A percentile compares a stretch with the other conserved stretches of the same genome.
These are phyloP conservation scores for Ectemnius lituratus DNA, from an alignment of 2,888 invertebrate genomes.

Conservation along the genomic window DNA sequence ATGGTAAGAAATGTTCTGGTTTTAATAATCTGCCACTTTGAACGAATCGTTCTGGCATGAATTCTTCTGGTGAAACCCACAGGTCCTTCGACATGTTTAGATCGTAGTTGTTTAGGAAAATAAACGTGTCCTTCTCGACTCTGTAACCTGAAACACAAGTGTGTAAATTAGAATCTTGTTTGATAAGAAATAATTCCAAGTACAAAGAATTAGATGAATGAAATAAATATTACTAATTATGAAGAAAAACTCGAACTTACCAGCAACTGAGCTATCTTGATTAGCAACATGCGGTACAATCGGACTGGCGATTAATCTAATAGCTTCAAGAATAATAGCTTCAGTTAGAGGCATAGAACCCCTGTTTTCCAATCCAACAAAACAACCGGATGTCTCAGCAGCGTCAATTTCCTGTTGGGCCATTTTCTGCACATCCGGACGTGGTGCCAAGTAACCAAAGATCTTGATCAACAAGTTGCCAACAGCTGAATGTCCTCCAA, in stretches of 20 bases:
- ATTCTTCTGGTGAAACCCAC: conserved; percentile 82
- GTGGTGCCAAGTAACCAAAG: conserved; percentile 80
- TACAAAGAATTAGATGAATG: too few relatives aligned
- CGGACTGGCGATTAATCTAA: conserved; percentile 83
- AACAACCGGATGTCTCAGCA: conserved; percentile 52
- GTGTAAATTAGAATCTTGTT: background rate
- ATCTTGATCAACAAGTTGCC: conserved; percentile 82
- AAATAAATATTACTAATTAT: too few relatives aligned
- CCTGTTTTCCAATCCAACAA: conserved; percentile 78
- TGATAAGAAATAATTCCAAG: too few relatives aligned
- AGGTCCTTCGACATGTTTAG: conserved; percentile 82
- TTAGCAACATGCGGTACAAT: conserved; percentile 85
- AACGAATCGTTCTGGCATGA: conserved; percentile 83
- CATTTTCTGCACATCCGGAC: conserved; percentile 79
- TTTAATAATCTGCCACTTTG: conserved; percentile 80
- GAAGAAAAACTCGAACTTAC: conserved; percentile 73
- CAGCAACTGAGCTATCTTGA: conserved; percentile 81
- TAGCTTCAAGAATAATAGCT: conserved; percentile 81
- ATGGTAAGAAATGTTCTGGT: conserved; percentile 84
- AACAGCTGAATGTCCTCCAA: conserved; percentile 84
- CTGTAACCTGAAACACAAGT: conserved; percentile 78
- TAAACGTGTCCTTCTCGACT: conserved; percentile 82
- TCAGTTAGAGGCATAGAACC: conserved; percentile 81
- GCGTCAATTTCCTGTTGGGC: conserved; percentile 81
- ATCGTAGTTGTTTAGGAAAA: conserved; percentile 85